phyloP scores from a whole-genome alignment of 2,888 invertebrate genomes.

The Andrena bicolor region DNA sequence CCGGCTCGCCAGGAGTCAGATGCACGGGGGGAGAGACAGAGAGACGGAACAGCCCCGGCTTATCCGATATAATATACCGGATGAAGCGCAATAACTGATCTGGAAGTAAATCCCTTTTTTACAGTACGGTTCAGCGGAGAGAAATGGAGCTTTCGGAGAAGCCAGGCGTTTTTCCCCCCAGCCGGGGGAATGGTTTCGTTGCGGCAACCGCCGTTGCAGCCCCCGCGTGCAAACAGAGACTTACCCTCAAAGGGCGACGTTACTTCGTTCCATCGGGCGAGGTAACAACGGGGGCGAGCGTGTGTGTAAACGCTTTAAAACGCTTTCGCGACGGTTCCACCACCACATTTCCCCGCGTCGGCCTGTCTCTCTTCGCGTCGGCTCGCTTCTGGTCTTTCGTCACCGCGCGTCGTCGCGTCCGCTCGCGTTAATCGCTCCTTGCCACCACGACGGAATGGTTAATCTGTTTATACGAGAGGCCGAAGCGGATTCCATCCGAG shows the following conservation, averaged over 20 bases:
- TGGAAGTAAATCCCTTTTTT: conserved; percentile 64
- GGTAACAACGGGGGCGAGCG: not conserved
- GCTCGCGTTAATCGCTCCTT: not conserved
- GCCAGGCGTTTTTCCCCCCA: not conserved
- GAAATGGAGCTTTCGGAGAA: conserved; percentile 53
- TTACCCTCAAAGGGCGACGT: conserved; percentile 37
- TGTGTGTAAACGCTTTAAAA: conserved; percentile 37
- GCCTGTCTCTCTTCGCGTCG: not conserved
- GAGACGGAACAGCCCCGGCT: conserved; percentile 47
- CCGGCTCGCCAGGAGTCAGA: conserved; percentile 36
- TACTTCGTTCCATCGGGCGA: conserved; percentile 20
- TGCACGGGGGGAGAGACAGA: conserved; percentile 15
- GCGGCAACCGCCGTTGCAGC: conserved; percentile 28
- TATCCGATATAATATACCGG: conserved; percentile 67
- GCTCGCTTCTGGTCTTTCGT: not conserved
- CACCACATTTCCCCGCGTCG: not conserved
- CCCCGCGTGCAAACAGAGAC: conserved; percentile 46
- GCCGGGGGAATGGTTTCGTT: conserved; percentile 44
- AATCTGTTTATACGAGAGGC: not conserved
- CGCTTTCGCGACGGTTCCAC: conserved; percentile 3
- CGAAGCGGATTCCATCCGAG: not conserved
- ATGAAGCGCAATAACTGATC: conserved; percentile 66
- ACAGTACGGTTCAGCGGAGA: conserved; percentile 58
- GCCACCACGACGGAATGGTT: not conserved
- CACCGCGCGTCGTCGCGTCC: not conserved